Evolutionary conservation across 2,113 vertebrate genomes (phyloP).

Genomic region (Perca fluviatilis): DNA sequence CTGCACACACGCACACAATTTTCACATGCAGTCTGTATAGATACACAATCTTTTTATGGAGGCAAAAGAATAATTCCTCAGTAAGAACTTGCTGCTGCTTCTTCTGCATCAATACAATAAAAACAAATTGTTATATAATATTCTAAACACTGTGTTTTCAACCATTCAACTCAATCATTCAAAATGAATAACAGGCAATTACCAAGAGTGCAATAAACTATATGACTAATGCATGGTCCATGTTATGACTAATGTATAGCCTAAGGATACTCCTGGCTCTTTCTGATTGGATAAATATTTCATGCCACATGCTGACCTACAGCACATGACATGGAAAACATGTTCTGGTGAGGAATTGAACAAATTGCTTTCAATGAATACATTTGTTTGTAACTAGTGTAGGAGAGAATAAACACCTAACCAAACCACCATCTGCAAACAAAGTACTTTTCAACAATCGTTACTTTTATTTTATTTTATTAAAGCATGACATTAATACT

Average conservation of each 20-base stretch:
- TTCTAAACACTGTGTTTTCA: slow-evolving; percentile 64
- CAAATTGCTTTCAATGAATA: slow-evolving; percentile 75
- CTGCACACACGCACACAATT: background rate
- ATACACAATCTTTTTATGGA: background rate
- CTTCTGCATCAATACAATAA: slow-evolving; percentile 41
- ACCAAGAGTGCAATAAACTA: slow-evolving; percentile 72
- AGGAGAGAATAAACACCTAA: background rate
- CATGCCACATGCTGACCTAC: slow-evolving; percentile 70
- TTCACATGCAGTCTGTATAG: background rate
- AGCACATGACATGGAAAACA: slow-evolving; percentile 70
- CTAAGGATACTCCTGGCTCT: slow-evolving; percentile 70
- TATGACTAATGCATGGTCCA: slow-evolving; percentile 71
- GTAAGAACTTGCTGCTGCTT: slow-evolving; percentile 2
- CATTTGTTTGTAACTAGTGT: slow-evolving; percentile 45
- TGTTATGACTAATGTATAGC: slow-evolving; percentile 80
- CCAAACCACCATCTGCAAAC: slow-evolving; percentile 2
- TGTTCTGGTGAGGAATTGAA: slow-evolving; percentile 53
- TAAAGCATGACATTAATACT: slow-evolving; percentile 18
- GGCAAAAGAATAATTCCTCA: slow-evolving; percentile 5
- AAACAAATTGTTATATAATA: slow-evolving; percentile 53
- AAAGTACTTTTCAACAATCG: background rate
- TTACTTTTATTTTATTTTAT: background rate
- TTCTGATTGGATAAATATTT: slow-evolving; percentile 83
- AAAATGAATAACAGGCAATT: slow-evolving; percentile 71
- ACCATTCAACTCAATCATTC: slow-evolving; percentile 67